A percentile compares a stretch with the other conserved stretches of the same genome.
Conservation (phyloP, 2,888 invertebrate species). For the Heteropelma amictum region DNA sequence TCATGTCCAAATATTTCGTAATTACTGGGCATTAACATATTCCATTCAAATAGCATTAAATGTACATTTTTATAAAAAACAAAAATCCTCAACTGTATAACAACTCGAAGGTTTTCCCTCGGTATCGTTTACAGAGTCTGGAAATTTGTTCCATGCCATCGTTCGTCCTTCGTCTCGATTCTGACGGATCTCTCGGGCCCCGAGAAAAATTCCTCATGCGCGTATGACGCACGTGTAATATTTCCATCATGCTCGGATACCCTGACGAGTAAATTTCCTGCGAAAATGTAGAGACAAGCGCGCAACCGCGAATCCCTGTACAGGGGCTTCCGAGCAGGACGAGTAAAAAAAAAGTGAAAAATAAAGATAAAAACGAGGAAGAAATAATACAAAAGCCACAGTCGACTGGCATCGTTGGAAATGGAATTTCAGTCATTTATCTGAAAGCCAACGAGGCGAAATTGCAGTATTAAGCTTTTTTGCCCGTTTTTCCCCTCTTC, state of each 20-base stretch:
- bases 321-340: not conserved
- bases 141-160: not conserved
- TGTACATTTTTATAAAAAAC: not conserved
- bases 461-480: slow-evolving; percentile 21
- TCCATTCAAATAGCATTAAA: too few relatives aligned
- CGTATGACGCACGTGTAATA: slow-evolving; percentile 7
- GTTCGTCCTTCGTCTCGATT: too few relatives aligned
- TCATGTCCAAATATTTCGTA: too few relatives aligned
- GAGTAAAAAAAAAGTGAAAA: not conserved
- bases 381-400: slow-evolving; percentile 30
- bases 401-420: slow-evolving; percentile 10
- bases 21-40: too few relatives aligned
- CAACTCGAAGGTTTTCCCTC: not conserved
- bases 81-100: not conserved
- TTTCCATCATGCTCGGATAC: slow-evolving; percentile 34
- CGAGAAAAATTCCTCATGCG: not conserved
- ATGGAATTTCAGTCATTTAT: slow-evolving; percentile 45
- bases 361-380: not conserved
- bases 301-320: slow-evolving; percentile 24
- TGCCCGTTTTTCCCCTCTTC: slow-evolving; percentile 17
- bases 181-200: too few relatives aligned
- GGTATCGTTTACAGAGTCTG: too few relatives aligned
- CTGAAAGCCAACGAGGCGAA: slow-evolving; percentile 41
- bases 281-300: not conserved
- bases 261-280: slow-evolving; percentile 21